Conservation (phyloP, 23 tunicate genomes). For the Styela plicata region DNA sequence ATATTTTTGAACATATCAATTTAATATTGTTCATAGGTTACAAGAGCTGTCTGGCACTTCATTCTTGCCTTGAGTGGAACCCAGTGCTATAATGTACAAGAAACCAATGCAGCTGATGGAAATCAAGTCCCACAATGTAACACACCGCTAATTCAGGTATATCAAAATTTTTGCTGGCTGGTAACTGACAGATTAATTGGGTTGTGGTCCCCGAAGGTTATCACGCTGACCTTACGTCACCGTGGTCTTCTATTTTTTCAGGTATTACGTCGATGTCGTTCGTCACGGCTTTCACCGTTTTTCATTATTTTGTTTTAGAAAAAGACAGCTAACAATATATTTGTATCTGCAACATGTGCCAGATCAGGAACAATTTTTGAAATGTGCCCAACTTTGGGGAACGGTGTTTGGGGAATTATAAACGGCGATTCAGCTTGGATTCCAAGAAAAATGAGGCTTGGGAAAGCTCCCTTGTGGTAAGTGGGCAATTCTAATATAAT, state of each 20-base stretch:
- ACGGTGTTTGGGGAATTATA: conserved; percentile 48
- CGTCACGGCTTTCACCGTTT: too few species aligned
- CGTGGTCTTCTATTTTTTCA: too few species aligned
- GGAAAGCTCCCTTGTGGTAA: conserved; percentile 52
- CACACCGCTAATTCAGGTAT: background rate
- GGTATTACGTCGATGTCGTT: too few species aligned
- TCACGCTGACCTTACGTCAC: too few species aligned
- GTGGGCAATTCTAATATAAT: too few species aligned
- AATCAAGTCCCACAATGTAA: background rate
- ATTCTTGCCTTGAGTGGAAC: conserved; percentile 29
- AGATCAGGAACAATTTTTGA: conserved; percentile 25
- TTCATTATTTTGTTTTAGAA: background rate
- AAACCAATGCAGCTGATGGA: background rate
- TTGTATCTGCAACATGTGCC: conserved; percentile 70
- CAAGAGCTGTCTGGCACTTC: conserved; percentile 43
- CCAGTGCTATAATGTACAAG: background rate
- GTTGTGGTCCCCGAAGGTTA: too few species aligned
- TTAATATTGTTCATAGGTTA: conserved; percentile 36
- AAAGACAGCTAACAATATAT: background rate
- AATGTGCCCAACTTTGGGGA: conserved; percentile 36
- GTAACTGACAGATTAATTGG: background rate
- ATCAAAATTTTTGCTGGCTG: background rate
- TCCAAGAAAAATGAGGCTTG: conserved; percentile 47
- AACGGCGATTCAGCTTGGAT: conserved; percentile 66
- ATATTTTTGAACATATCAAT: too few species aligned